phyloP scores from a whole-genome alignment of 2,113 vertebrate genomes.

The Chionis minor region DNA sequence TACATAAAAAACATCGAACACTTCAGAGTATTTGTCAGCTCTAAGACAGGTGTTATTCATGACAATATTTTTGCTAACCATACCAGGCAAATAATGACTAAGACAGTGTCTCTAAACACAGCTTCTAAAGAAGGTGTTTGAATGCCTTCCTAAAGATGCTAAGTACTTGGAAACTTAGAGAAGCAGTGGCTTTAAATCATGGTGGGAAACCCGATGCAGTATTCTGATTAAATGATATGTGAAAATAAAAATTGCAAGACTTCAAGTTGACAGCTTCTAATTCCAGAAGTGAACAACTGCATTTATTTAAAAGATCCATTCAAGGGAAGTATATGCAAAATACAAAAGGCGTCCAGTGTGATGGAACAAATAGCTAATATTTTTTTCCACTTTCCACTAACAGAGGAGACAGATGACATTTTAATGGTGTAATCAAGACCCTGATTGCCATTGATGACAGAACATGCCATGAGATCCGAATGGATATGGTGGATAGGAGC shows the following conservation, averaged over 20 bases:
- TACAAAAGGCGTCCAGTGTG: not conserved
- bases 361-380: not conserved
- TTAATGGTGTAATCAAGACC: conserved; percentile 16
- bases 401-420: not conserved
- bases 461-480: not conserved
- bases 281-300: not conserved
- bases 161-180: conserved; percentile 16
- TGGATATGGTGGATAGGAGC: not conserved
- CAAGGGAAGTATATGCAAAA: not conserved
- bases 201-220: not conserved
- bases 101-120: conserved; percentile 15
- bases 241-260: not conserved
- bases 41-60: not conserved
- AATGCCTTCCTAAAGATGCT: not conserved
- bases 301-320: not conserved
- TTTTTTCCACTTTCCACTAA: not conserved
- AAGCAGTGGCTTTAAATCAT: conserved; percentile 27
- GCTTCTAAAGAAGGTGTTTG: conserved; percentile 27
- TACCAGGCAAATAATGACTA: not conserved
- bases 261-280: not conserved
- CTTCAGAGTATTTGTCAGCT: not conserved
- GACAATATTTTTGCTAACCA: conserved; percentile 36
- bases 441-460: not conserved
- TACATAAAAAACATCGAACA: not conserved
- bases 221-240: not conserved